Evolutionary conservation across 2,113 vertebrate genomes (phyloP).

Genomic region (Podarcis muralis): DNA sequence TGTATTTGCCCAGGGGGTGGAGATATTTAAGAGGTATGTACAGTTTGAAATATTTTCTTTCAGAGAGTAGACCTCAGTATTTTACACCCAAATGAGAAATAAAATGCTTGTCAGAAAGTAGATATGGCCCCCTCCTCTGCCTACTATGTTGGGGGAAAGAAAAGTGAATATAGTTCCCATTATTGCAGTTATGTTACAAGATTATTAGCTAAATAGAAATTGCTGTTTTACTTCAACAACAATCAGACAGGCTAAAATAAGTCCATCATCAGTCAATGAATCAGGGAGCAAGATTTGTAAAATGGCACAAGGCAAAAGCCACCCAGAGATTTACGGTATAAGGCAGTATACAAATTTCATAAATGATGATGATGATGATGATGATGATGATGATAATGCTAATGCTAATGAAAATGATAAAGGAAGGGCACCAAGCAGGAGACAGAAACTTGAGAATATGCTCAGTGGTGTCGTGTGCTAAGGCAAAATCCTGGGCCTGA

Average conservation of each 20-base stretch:
- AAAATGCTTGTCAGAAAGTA: slow-evolving; percentile 42
- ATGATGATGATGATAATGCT: too few relatives aligned
- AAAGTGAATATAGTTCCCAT: not conserved
- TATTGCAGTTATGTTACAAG: not conserved
- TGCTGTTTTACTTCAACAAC: slow-evolving; percentile 33
- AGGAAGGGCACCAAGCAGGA: not conserved
- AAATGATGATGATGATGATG: too few relatives aligned
- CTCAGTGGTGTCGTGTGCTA: not conserved
- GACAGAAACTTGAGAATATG: not conserved
- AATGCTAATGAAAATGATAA: too few relatives aligned
- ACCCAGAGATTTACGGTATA: too few relatives aligned
- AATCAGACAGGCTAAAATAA: not conserved
- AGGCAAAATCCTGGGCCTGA: not conserved
- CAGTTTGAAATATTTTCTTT: not conserved
- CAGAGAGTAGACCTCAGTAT: slow-evolving; percentile 39
- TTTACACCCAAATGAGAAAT: slow-evolving; percentile 42
- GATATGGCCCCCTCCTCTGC: not conserved
- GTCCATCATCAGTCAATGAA: not conserved
- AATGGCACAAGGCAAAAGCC: not conserved
- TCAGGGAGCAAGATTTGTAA: too few relatives aligned
- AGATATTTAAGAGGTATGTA: not conserved
- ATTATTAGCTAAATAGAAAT: slow-evolving; percentile 42
- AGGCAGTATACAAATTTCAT: too few relatives aligned
- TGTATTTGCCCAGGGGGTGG: not conserved
- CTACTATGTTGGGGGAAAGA: slow-evolving; percentile 21